A percentile compares a stretch with the other conserved stretches of the same genome.
These are phyloP conservation scores for Narcine bancroftii DNA, from an alignment of 2,113 vertebrate genomes.

Conservation along the genomic window DNA sequence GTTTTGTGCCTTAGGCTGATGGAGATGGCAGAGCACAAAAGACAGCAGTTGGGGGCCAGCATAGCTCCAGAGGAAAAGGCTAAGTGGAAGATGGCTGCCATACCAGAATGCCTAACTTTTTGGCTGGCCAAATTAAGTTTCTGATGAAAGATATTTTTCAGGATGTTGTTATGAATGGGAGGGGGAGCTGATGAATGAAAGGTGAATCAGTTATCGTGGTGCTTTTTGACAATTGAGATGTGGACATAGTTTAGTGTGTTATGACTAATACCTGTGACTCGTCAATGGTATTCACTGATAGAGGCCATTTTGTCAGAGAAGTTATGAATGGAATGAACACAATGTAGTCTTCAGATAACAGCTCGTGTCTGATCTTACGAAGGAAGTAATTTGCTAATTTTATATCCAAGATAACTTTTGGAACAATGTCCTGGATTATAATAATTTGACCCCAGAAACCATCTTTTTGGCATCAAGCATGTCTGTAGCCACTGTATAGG, in stretches of 20 bases:
- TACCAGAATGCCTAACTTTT: neutral
- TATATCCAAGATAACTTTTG: neutral
- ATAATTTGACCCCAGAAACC: neutral
- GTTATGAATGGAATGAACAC: neutral
- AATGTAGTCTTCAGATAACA: neutral
- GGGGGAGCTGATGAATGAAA: neutral
- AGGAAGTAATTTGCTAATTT: neutral
- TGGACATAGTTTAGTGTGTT: neutral
- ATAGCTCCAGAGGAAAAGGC: no score
- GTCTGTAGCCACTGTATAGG: neutral
- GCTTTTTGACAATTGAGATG: neutral
- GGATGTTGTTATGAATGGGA: neutral
- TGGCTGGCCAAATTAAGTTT: neutral
- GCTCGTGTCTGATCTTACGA: neutral
- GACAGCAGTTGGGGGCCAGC: no score
- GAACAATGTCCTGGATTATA: neutral
- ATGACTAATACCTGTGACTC: neutral
- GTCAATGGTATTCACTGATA: neutral
- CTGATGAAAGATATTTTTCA: neutral
- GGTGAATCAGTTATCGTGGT: neutral
- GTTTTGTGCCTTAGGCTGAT: no score
- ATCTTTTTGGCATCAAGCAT: neutral
- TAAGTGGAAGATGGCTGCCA: no score
- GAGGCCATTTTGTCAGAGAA: neutral
- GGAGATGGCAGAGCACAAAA: no score